A percentile compares a stretch with the other conserved stretches of the same genome.
Conservation (phyloP, 2,113 vertebrate genomes). For the Leucoraja erinaceus region DNA sequence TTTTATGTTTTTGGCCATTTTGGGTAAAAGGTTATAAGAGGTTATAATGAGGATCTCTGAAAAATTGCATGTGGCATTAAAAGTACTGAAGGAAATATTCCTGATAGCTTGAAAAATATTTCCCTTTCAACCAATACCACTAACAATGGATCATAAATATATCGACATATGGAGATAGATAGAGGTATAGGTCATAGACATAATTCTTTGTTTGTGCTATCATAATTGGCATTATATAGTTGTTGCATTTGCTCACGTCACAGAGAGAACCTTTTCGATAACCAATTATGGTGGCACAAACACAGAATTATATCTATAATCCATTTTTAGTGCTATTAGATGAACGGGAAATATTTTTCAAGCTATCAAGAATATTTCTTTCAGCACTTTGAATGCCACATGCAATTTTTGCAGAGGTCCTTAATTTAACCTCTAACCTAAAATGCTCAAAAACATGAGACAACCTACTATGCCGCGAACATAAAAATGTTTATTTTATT, state of each 20-base stretch:
- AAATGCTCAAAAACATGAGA: neutral
- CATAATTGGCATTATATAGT: neutral
- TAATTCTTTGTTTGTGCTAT: neutral
- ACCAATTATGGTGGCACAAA: neutral
- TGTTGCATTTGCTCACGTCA: neutral
- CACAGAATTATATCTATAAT: neutral
- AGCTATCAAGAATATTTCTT: neutral
- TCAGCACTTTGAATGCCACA: neutral
- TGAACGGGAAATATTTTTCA: neutral
- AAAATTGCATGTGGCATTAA: neutral
- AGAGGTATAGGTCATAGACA: neutral
- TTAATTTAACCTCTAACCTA: neutral
- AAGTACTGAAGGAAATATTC: neutral
- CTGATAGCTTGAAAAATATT: neutral
- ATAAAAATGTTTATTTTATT: neutral
- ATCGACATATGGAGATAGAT: no score
- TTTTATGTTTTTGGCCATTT: neutral
- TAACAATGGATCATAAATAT: neutral
- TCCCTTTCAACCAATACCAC: neutral
- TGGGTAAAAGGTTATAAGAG: neutral
- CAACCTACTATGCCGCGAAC: neutral
- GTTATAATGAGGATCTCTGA: neutral
- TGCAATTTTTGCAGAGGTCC: neutral
- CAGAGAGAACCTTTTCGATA: neutral
- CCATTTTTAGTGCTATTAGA: neutral